These are phyloP conservation scores for Oryzias dopingdopingensis DNA, from an alignment of 2,797 vertebrate genomes.

Conservation along the genomic window DNA sequence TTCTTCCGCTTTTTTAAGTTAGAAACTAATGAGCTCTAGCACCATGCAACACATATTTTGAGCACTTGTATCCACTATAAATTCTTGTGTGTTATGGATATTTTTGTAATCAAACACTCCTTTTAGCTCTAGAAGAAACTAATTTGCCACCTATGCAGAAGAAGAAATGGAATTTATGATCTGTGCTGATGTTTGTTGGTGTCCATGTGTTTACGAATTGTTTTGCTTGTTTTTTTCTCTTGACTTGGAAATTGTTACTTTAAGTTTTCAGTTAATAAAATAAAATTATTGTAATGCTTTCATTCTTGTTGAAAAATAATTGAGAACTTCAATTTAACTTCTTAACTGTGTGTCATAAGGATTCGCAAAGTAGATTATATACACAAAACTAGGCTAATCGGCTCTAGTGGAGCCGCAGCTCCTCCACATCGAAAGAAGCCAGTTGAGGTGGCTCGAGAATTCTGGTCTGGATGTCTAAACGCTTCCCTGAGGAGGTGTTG, in stretches of 20 bases:
- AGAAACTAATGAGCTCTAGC: constrained; percentile 29
- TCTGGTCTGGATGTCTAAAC: too few relatives aligned
- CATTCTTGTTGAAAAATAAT: constrained; percentile 8
- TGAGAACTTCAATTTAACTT: neutral
- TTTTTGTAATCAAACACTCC: constrained; percentile 56
- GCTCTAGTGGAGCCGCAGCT: too few relatives aligned
- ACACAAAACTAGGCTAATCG: too few relatives aligned
- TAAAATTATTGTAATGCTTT: constrained; percentile 49
- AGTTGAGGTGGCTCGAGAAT: too few relatives aligned
- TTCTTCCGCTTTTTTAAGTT: constrained; percentile 10
- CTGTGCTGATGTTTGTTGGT: constrained; percentile 13
- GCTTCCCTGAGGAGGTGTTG: too few relatives aligned
- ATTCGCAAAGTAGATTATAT: too few relatives aligned
- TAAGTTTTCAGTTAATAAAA: constrained; percentile 52
- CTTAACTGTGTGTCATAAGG: neutral
- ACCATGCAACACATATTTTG: constrained; percentile 31
- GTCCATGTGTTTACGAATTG: constrained; percentile 41
- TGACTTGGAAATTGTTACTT: constrained; percentile 43
- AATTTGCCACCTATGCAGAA: constrained; percentile 7
- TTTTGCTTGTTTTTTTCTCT: constrained; percentile 47
- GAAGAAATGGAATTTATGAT: neutral
- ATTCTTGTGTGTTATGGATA: constrained; percentile 45
- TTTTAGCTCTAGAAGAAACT: constrained; percentile 29
- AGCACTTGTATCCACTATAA: constrained; percentile 44
- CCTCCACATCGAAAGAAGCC: too few relatives aligned